phyloP scores from a whole-genome alignment of 2,888 invertebrate genomes.

The Camponotus fellah region DNA sequence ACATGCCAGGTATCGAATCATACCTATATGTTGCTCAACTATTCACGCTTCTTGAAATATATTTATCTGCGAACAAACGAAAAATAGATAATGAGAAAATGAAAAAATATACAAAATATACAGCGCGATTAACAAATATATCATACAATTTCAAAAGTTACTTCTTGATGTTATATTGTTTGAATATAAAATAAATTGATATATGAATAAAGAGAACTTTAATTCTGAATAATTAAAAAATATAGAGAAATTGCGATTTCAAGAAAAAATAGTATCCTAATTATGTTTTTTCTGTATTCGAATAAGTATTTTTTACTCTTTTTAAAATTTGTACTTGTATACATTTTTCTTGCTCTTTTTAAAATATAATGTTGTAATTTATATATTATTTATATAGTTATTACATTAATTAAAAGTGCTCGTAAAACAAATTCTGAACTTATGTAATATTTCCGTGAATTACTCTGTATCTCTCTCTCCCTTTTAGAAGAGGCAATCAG shows the following conservation, averaged over 20 bases:
- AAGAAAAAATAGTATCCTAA: not conserved
- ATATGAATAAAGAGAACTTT: not conserved
- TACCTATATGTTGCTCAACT: constrained; percentile 23
- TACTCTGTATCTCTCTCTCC: not conserved
- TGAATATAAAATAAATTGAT: not conserved
- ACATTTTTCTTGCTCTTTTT: not conserved
- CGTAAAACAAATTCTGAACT: not conserved
- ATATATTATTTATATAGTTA: not conserved
- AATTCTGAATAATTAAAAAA: not conserved
- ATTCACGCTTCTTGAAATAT: constrained; percentile 35
- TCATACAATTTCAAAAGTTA: not conserved
- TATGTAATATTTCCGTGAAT: not conserved
- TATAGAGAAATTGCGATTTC: not conserved
- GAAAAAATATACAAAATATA: not conserved
- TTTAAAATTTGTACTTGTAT: not conserved
- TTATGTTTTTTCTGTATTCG: not conserved
- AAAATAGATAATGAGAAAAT: not conserved
- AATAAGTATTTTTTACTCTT: not conserved
- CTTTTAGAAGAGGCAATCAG: not conserved
- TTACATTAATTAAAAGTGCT: not conserved
- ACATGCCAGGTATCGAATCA: constrained; percentile 49
- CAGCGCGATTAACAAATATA: not conserved
- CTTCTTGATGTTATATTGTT: not conserved
- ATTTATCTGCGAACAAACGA: constrained; percentile 25
- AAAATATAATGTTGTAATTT: constrained; percentile 2